Base-by-base conservation (phyloP, 2,888 invertebrate genomes). In the Tubiluchus corallicola region DNA sequence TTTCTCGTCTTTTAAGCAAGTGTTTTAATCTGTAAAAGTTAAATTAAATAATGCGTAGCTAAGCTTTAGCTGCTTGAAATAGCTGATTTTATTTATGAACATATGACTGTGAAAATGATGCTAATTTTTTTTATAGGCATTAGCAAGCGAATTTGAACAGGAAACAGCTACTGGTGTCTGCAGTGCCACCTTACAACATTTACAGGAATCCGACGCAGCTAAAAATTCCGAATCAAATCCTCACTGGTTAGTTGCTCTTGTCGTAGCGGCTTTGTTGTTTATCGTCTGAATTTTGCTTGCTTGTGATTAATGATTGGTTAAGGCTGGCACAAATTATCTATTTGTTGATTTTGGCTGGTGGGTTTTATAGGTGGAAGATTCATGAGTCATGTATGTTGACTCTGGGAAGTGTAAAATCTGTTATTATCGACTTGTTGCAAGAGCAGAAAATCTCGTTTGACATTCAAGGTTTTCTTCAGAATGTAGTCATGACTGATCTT, bases 321-420 rank as follows among this genome's bases (percentile, higher is more conserved):
- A n/a, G n/a, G n/a, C n/a, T n/a, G n/a, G n/a, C n/a, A n/a, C n/a
- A n/a, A n/a, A n/a, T n/a, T n/a, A n/a, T n/a, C n/a, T n/a, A n/a
- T n/a, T n/a, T n/a, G n/a, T n/a, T n/a, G n/a, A n/a, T n/a, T n/a
- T n/a, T n/a, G n/a, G n/a, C n/a, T n/a, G n/a, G n/a, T 41, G n/a
- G n/a, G n/a, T n/a, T n/a, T n/a, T 51, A 4, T 47, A 59, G 75
- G 71, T 78, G 77, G 78, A 78, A 77, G 61, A 65, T 75, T 5
- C 66, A 68, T 49, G 78, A 78, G 58, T 70, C 76, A 0, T 71
- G 73, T 44, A 71, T 78, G 67, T 62, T 74, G 20, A 73, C 75
- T 2, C 62, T 78, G 3, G 74, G 74, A 40, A 63, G 68, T 18
- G 69, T 69, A 15, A 69, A 69, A 29, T 68, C 65, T 42, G 49